Base-by-base conservation (phyloP, 2,888 invertebrate genomes). In the Pantelozetes paolii region DNA sequence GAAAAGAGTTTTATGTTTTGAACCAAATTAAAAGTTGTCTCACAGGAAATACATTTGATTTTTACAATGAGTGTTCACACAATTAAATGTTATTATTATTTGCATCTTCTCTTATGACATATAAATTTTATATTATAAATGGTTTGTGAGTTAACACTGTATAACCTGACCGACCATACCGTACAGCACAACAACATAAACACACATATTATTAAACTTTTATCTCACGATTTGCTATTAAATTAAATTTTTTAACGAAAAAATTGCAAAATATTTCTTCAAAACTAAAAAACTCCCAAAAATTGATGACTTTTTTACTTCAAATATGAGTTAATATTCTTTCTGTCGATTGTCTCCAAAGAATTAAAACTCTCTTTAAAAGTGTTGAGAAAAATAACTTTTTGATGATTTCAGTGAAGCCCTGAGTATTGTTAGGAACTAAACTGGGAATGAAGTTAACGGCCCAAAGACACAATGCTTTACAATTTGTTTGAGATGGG, bases 391-490 rank as follows among this genome's bases (percentile, higher is more conserved):
- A 45, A 15, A 45, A 9, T 45, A 9, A 45, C 2, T 2, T 15
- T 45, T 36, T 36, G 9, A 8, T 45, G 45, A 15, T 15, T 9
- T 18, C 11, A 45, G 15, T 45, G 45, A 54, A 54, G 54, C 26
- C 11, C n/a, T 18, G 2, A 62, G 18, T 32, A 2, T 57, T 23
- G 28, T 28, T 11, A 18, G 62, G 62, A n/a, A n/a, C 62, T 32
- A 15, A 13, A 23, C 67, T 67, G 40, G 42, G 67, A 42, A 23
- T 42, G 30, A 42, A 67, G 67, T 67, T 67, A 67, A 67, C 67
- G 67, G 67, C 67, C 67, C 42, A 67, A 23, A 67, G 67, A 67
- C 67, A 67, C 67, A 67, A 40, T 67, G 67, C 42, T 67, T 67
- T 42, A 36, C 40, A 30, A 59, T 59, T 3, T 40, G 32, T n/a